Evolutionary conservation across 1,140 invertebrate genomes (phyloP), one percentile per base, ranked within the genome.

Genomic region (Fopius arisanus): DNA sequence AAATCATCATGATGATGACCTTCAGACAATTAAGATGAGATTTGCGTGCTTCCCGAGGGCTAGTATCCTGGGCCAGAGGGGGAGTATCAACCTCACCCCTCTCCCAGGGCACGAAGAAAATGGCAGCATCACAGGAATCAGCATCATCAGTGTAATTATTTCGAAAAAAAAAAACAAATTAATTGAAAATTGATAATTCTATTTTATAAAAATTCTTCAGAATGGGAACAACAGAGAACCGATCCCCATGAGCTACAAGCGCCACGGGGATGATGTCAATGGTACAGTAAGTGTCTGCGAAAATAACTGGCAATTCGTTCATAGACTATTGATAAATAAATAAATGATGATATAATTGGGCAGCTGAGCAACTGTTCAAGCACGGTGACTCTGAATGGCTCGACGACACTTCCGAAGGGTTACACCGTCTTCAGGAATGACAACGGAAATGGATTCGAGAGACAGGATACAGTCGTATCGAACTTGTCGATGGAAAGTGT

Each of bases 21-120:
- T 3, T 14, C 4, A 63, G n/a, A 4, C 7, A 62, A 62, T 72
- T 73, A 80, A 68, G 69, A 86, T 87, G 84, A 86, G 78, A 76
- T 86, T 87, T 70, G 82, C 80, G 76, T 84, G 85, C 67, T 84
- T 87, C 40, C 85, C 84, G 16, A 83, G 76, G 51, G 78, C 81
- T 16, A 86, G 75, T 73, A 82, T 82, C 72, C 74, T 78, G 62
- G 81, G 83, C 26, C 83, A 84, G 73, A 81, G 80, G 74, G 83
- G 84, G 21, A 86, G 83, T 33, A 81, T 86, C 19, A 84, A 86
- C 75, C 76, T 86, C 21, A 76, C 79, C 66, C 77, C 80, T 78
- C 62, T 82, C 65, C 74, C 82, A 4, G 67, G 73, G n/a, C 77
- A 80, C 67, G 79, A 81, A n/a, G 67, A 80, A 51, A 78, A 81